Conservation (phyloP, 2,888 invertebrate species). For the Gymnosoma rotundatum region DNA sequence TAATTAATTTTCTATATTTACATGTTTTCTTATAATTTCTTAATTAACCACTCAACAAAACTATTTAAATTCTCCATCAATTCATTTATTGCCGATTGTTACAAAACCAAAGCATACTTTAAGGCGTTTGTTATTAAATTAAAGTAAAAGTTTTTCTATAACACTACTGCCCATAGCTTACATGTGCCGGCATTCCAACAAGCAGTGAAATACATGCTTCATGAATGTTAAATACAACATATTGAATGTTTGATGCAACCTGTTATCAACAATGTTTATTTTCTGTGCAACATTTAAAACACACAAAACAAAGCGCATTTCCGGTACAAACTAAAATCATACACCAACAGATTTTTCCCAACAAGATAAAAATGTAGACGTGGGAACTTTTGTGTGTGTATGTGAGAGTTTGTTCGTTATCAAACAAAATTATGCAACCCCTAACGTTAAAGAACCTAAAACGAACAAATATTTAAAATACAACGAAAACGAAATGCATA, state of each 20-base stretch:
- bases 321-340: constrained; percentile 31
- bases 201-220: not conserved
- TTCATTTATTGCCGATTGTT: not conserved
- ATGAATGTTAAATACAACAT: not conserved
- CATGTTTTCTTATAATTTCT: too few relatives aligned
- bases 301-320: constrained; percentile 44
- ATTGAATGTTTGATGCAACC: constrained; percentile 8
- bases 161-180: too few relatives aligned
- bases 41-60: too few relatives aligned
- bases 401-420: not conserved
- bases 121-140: constrained; percentile 3
- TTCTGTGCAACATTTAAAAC: not conserved
- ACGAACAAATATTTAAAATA: constrained; percentile 1
- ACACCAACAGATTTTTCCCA: constrained; percentile 8
- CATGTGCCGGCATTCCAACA: not conserved
- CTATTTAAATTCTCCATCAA: too few relatives aligned
- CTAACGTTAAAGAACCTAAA: constrained; percentile 50
- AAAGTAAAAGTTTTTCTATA: too few relatives aligned
- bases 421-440: constrained; percentile 41
- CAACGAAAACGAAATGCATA: constrained; percentile 53
- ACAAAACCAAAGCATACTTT: constrained; percentile 32
- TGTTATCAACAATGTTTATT: not conserved
- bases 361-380: not conserved
- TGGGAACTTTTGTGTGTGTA: too few relatives aligned
- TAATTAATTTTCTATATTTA: too few relatives aligned